These are phyloP conservation scores for Clarias gariepinus DNA, from an alignment of 2,113 vertebrate species.

Conservation along the genomic window DNA sequence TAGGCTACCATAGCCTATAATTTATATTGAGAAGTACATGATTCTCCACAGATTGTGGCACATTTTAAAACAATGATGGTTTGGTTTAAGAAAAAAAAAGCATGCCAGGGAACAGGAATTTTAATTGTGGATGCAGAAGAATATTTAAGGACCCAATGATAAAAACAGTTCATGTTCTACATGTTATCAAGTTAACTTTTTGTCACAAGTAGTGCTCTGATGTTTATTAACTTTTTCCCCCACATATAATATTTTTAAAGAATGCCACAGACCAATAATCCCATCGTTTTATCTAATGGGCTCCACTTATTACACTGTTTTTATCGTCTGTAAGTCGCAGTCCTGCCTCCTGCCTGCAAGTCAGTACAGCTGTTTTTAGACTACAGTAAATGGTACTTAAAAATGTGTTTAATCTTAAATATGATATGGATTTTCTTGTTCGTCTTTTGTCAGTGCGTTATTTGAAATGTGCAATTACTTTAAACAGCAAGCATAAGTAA, in stretches of 20 bases:
- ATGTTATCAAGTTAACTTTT: not conserved
- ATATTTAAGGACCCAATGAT: not conserved
- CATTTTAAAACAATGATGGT: not conserved
- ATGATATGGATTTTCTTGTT: constrained; percentile 36
- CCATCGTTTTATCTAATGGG: constrained; percentile 13
- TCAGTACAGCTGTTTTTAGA: not conserved
- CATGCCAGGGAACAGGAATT: not conserved
- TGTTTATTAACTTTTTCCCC: not conserved
- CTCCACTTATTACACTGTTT: not conserved
- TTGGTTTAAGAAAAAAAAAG: not conserved
- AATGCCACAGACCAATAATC: not conserved
- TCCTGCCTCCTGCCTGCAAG: not conserved
- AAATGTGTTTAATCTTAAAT: constrained; percentile 42
- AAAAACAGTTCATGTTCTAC: not conserved
- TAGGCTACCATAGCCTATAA: not conserved
- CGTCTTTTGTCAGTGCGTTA: constrained; percentile 47
- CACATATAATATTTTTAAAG: not conserved
- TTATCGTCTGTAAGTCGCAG: not conserved
- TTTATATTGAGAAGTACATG: not conserved
- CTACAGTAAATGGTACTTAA: constrained; percentile 35
- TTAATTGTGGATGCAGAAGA: not conserved
- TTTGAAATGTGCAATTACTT: constrained; percentile 47
- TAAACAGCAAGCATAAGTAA: constrained; percentile 35
- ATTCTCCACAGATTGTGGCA: not conserved
- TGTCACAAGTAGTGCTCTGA: not conserved